A percentile compares a stretch with the other conserved stretches of the same genome.
phyloP scores from a whole-genome alignment of 2,797 vertebrate genomes.

The Philypnodon macrostomus region DNA sequence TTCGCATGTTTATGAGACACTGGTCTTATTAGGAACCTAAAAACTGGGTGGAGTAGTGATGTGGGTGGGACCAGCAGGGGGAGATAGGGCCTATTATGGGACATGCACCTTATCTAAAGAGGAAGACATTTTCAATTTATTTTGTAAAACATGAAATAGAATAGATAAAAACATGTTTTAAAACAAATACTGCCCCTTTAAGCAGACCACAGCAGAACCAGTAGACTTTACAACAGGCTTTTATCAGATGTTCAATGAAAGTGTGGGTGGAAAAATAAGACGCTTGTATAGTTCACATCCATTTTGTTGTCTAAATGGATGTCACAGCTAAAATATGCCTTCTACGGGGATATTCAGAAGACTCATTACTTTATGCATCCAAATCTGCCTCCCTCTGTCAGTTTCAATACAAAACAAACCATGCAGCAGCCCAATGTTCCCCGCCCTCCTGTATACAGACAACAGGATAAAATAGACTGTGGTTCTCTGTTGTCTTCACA shows the following conservation, averaged over 20 bases:
- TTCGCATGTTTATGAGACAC: too few relatives aligned
- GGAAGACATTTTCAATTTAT: too few relatives aligned
- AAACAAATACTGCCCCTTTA: too few relatives aligned
- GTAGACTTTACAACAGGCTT: conserved; percentile 43
- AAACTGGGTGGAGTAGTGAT: too few relatives aligned
- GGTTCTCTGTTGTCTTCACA: conserved; percentile 68
- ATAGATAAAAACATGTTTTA: too few relatives aligned
- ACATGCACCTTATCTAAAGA: too few relatives aligned
- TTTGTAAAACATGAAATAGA: too few relatives aligned
- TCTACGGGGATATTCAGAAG: conserved; percentile 64
- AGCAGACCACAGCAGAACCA: conserved; percentile 27
- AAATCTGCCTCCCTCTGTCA: conserved; percentile 68
- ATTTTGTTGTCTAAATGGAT: conserved; percentile 68
- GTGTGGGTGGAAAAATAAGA: conserved; percentile 15
- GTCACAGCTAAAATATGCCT: conserved; percentile 68
- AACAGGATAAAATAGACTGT: conserved; percentile 69
- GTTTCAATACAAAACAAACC: conserved; percentile 72
- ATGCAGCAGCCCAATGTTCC: conserved; percentile 12
- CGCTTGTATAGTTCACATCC: conserved; percentile 53
- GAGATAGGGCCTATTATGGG: too few relatives aligned
- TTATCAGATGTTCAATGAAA: conserved; percentile 53
- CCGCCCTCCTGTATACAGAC: conserved; percentile 51
- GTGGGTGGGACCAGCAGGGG: too few relatives aligned
- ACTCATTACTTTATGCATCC: conserved; percentile 68
- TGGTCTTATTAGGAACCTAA: too few relatives aligned